phyloP scores from a whole-genome alignment of 1,140 invertebrate species.

The Psix sp. region DNA sequence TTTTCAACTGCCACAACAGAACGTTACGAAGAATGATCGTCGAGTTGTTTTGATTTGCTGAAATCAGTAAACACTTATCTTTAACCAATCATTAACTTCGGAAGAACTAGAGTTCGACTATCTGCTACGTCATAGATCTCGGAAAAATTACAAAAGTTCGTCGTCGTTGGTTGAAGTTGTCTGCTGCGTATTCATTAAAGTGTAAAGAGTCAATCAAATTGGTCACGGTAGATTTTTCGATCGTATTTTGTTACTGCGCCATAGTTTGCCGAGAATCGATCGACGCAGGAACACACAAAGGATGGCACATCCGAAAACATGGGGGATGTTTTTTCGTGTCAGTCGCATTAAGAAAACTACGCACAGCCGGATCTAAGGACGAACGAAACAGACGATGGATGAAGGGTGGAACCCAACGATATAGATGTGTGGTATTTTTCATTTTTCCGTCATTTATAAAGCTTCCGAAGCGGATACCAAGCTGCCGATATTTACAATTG shows the following conservation, averaged over 20 bases:
- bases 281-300: constrained; percentile 31
- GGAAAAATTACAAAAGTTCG: too few relatives aligned
- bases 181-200: background rate
- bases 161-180: background rate
- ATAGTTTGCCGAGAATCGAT: constrained; percentile 17
- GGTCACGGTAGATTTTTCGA: constrained; percentile 9
- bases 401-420: constrained; percentile 12
- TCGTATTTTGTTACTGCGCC: constrained; percentile 3
- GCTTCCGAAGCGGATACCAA: too few relatives aligned
- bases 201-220: background rate
- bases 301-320: constrained; percentile 17
- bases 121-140: too few relatives aligned
- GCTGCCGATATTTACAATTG: too few relatives aligned
- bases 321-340: constrained; percentile 47
- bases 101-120: too few relatives aligned
- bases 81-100: too few relatives aligned
- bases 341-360: constrained; percentile 57
- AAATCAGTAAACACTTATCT: too few relatives aligned
- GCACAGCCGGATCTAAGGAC: constrained; percentile 10
- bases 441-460: constrained; percentile 8
- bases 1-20: too few relatives aligned
- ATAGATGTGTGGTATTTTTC: constrained; percentile 16
- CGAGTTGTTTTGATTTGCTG: too few relatives aligned
- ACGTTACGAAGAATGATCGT: too few relatives aligned
- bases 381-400: constrained; percentile 10